Evolutionary conservation across 2,797 vertebrate species (phyloP).

Genomic region (Margarornis squamiger): DNA sequence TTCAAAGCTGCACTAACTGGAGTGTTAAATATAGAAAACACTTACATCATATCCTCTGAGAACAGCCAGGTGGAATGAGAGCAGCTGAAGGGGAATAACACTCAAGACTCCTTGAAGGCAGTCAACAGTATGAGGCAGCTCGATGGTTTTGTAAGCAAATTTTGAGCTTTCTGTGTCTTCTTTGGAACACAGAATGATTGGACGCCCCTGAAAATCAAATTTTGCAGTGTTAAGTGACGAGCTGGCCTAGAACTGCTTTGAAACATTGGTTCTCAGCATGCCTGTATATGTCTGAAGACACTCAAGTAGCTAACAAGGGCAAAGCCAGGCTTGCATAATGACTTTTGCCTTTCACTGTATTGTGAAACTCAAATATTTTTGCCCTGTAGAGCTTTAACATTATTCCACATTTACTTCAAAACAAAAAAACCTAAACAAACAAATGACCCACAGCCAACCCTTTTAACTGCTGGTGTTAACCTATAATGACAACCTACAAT

Average conservation of each 20-base stretch:
- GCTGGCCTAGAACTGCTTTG: background rate
- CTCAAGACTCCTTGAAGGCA: conserved; percentile 94
- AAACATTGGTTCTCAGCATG: background rate
- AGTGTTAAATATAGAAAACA: conserved; percentile 14
- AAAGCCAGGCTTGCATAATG: background rate
- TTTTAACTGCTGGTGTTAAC: background rate
- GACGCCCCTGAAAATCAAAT: conserved; percentile 82
- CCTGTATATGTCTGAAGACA: background rate
- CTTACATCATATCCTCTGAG: conserved; percentile 92
- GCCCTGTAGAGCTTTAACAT: background rate
- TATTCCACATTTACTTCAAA: background rate
- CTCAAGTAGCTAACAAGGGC: background rate
- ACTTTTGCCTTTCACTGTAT: background rate
- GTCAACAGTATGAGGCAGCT: conserved; percentile 92
- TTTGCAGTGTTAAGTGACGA: background rate
- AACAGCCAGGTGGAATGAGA: conserved; percentile 96
- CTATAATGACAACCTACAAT: background rate
- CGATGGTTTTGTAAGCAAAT: conserved; percentile 89
- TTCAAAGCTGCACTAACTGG: background rate
- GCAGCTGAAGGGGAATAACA: conserved; percentile 91
- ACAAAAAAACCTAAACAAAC: background rate
- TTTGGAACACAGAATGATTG: conserved; percentile 90
- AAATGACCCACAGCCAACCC: background rate
- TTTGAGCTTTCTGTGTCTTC: conserved; percentile 87
- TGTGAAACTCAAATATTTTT: background rate